Percentiles rank a stretch among this genome's conserved stretches.
These are phyloP conservation scores for Heliothis virescens DNA, from an alignment of 1,140 invertebrate species.

Conservation along the genomic window DNA sequence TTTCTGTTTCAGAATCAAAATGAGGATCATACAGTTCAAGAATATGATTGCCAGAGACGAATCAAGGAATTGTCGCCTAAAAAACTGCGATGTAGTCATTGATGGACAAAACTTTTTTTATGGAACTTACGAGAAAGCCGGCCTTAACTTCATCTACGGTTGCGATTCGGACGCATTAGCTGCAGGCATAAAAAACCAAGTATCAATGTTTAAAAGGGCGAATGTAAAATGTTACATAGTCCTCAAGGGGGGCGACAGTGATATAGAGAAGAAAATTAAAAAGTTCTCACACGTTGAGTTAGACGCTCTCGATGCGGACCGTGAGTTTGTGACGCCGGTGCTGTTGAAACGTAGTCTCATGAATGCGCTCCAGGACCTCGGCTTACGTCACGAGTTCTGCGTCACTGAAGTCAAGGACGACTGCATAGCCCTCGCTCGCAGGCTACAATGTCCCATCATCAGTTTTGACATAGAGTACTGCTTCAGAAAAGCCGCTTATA, in stretches of 20 bases:
- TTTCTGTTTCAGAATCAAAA: not conserved
- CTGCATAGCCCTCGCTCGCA: constrained; percentile 60
- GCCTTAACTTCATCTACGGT: constrained; percentile 53
- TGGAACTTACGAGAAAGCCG: constrained; percentile 48
- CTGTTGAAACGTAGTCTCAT: constrained; percentile 57
- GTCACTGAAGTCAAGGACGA: constrained; percentile 58
- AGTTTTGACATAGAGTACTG: constrained; percentile 61
- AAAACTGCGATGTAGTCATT: constrained; percentile 57
- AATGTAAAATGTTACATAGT: constrained; percentile 67
- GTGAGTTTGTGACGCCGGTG: constrained; percentile 45
- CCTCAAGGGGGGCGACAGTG: constrained; percentile 64
- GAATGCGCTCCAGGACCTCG: constrained; percentile 64
- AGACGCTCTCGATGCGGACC: not conserved
- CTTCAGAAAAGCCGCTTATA: constrained; percentile 58
- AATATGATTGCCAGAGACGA: not conserved
- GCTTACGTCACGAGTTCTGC: constrained; percentile 57
- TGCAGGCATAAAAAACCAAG: constrained; percentile 51
- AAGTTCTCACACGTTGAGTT: not conserved
- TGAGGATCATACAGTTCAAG: not conserved
- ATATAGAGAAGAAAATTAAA: constrained; percentile 41
- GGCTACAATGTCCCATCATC: constrained; percentile 61
- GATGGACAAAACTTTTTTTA: constrained; percentile 69
- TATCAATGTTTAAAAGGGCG: constrained; percentile 60
- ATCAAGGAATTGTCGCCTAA: not conserved
- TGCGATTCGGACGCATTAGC: constrained; percentile 61